A percentile compares a stretch with the other conserved stretches of the same genome.
phyloP scores from a whole-genome alignment of 2,113 vertebrate species.

The Platysteira castanea region DNA sequence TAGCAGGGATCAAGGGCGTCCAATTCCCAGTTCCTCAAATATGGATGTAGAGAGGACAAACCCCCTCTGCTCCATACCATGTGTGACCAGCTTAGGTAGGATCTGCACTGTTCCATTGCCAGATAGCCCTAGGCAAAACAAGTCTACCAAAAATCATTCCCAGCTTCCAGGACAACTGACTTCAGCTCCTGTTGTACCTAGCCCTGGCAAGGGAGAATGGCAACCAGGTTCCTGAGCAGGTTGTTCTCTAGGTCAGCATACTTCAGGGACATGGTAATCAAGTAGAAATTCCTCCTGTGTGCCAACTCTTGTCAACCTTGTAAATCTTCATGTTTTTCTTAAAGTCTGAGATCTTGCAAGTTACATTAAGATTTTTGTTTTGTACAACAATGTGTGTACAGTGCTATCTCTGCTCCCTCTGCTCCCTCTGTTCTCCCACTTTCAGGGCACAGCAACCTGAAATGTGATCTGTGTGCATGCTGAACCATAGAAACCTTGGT shows the following conservation, averaged over 20 bases:
- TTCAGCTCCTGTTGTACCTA: neutral
- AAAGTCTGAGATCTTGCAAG: neutral
- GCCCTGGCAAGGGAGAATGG: neutral
- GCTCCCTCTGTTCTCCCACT: neutral
- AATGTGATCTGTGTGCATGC: conserved; percentile 11
- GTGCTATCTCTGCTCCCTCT: neutral
- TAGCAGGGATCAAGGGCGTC: neutral
- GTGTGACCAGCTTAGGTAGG: neutral
- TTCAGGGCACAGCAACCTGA: conserved; percentile 43
- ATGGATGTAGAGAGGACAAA: neutral
- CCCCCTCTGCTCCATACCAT: neutral
- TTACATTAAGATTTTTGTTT: neutral
- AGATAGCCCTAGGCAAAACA: neutral
- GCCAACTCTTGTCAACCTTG: neutral
- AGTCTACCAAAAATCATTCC: neutral
- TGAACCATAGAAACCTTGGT: conserved; percentile 15
- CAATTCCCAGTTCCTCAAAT: neutral
- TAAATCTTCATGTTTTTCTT: neutral
- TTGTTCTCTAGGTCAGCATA: neutral
- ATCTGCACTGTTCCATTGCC: neutral
- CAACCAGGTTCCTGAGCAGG: neutral
- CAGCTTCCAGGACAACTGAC: neutral
- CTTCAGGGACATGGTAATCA: neutral
- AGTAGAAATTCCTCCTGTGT: neutral
- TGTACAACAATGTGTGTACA: neutral